Percentiles rank a stretch among this genome's conserved stretches.
phyloP scores from a whole-genome alignment of 2,113 vertebrate genomes.

The Hydrochoerus hydrochaeris region DNA sequence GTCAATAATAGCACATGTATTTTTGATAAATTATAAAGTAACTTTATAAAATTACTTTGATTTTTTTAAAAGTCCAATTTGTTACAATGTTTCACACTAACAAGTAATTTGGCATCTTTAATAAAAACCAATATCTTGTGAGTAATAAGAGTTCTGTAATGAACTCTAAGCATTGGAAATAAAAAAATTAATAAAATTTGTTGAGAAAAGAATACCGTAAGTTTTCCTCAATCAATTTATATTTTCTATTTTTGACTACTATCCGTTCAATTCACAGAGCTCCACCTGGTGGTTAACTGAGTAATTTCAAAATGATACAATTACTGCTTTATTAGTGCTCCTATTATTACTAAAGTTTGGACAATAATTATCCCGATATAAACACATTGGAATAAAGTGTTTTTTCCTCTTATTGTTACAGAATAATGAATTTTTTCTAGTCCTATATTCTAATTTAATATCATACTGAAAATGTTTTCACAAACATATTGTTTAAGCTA shows the following conservation, averaged over 20 bases:
- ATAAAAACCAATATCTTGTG: neutral
- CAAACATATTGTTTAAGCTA: neutral
- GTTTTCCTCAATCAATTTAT: constrained; percentile 3
- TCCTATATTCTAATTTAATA: neutral
- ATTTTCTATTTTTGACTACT: constrained; percentile 51
- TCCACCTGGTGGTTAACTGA: constrained; percentile 77
- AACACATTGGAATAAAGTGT: neutral
- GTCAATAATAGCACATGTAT: neutral
- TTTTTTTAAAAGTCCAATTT: constrained; percentile 21
- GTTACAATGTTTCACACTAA: neutral
- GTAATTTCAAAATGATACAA: constrained; percentile 51
- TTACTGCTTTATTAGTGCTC: neutral
- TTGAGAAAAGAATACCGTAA: neutral
- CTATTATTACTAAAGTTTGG: neutral
- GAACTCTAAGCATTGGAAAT: neutral
- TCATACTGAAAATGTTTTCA: neutral
- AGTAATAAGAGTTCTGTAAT: neutral
- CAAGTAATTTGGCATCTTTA: constrained; percentile 19
- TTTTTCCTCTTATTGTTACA: neutral
- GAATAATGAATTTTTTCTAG: neutral
- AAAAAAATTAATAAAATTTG: constrained; percentile 35
- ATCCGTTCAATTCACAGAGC: constrained; percentile 63
- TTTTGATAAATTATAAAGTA: neutral
- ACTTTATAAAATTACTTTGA: neutral
- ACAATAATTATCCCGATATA: neutral